These are phyloP conservation scores for Drosophila mauritiana DNA, from an alignment of 1,140 invertebrate genomes.

Conservation along the genomic window DNA sequence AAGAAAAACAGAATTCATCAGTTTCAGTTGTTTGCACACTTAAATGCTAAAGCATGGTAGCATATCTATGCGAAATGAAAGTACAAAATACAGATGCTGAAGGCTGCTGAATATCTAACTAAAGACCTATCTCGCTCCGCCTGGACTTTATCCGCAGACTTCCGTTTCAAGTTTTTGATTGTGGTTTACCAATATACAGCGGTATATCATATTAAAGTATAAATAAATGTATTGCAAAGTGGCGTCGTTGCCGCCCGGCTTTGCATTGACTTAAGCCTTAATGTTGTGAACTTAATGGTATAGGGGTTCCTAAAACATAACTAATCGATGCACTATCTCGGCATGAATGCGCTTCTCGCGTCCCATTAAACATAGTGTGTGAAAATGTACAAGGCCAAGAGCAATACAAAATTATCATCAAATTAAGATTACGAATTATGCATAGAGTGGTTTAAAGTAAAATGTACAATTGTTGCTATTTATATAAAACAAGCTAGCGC, in stretches of 20 bases:
- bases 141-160: constrained; percentile 34
- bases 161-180: constrained; percentile 62
- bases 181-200: constrained; percentile 56
- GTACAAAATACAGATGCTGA: constrained; percentile 37
- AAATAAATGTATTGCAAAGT: constrained; percentile 80
- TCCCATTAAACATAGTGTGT: constrained; percentile 35
- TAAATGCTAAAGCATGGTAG: constrained; percentile 55
- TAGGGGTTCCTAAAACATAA: constrained; percentile 48
- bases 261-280: constrained; percentile 78
- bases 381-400: constrained; percentile 81
- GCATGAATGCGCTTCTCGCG: constrained; percentile 27
- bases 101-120: constrained; percentile 50
- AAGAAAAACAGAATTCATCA: constrained; percentile 48
- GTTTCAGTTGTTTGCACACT: constrained; percentile 54
- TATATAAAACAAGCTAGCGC: constrained; percentile 76
- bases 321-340: constrained; percentile 46
- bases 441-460: constrained; percentile 65
- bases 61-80: constrained; percentile 33
- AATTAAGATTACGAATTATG: constrained; percentile 70
- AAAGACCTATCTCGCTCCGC: constrained; percentile 65
- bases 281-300: constrained; percentile 65
- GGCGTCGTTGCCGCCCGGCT: constrained; percentile 67
- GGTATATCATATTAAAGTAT: constrained; percentile 55
- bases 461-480: constrained; percentile 81
- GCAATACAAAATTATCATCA: constrained; percentile 74